Evolutionary conservation across 2,888 invertebrate species (phyloP), one percentile per base, ranked within the genome.

Genomic region (Petrolisthes manimaculis): DNA sequence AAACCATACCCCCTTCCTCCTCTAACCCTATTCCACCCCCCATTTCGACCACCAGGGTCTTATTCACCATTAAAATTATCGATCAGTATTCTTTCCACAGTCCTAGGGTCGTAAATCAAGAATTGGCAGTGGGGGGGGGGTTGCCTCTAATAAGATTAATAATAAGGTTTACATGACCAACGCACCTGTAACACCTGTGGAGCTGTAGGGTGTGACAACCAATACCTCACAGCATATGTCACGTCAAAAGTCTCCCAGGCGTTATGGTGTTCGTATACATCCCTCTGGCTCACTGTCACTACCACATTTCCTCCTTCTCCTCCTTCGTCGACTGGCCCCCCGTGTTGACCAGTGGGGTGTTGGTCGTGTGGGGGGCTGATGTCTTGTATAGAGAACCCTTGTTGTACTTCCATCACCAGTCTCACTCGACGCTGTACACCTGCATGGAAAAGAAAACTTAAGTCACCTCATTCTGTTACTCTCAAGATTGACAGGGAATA

Each of bases 231-330:
- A 2, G 89, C 89, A 4, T 54, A 77, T 14, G 89, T 89, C 5
- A 89, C 89, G 51, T 89, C 85, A 24, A 89, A 89, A n/a, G 89
- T 89, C 37, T 89, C 89, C 89, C 89, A 89, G 55, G 83, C 85
- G 56, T 86, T 89, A 51, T 89, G 85, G 8, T 67, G 71, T 18
- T 89, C 86, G 78, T 89, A 89, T 18, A 89, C 67, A 53, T 89
- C 86, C 9, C 78, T 56, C 83, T 89, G 56, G 21, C 85, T 81
- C 82, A 89, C 89, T 5, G 82, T 78, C 53, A 78, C 67, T 4
- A 54, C 61, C 6, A 6, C 83, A 12, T n/a, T 53, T 9, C 54
- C 51, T 18, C 51, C 53, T 21, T 56, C 71, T 6, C 8, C 75
- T 6, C 14, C 67, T 74, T 75, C 5, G 21, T 75, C 83, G 75